These are phyloP conservation scores for Drosophila ananassae DNA, from an alignment of 1,140 invertebrate species.

Conservation along the genomic window DNA sequence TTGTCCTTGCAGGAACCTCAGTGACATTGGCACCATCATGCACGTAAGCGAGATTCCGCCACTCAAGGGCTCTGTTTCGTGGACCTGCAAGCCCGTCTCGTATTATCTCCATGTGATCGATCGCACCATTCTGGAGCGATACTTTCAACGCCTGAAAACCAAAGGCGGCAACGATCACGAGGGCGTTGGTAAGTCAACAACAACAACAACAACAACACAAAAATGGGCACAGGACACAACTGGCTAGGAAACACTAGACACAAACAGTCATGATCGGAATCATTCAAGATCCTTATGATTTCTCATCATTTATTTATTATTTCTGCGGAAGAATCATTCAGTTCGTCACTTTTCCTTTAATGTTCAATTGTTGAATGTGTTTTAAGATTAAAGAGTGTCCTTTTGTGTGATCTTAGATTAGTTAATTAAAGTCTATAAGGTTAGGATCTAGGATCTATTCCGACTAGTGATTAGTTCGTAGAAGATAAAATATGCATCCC, in stretches of 20 bases:
- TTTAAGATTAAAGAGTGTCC: no score
- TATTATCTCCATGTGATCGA: conserved; percentile 99
- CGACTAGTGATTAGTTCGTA: no score
- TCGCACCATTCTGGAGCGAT: conserved; percentile 97
- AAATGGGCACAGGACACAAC: no score
- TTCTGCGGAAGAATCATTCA: no score
- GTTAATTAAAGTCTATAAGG: no score
- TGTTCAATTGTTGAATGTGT: no score
- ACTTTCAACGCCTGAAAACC: conserved; percentile 96
- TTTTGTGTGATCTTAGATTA: no score
- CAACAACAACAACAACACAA: neutral
- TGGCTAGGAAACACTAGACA: conserved; percentile 19
- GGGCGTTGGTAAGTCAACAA: conserved; percentile 74
- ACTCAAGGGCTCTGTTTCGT: conserved; percentile 97
- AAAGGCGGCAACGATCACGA: conserved; percentile 90
- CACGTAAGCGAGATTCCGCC: conserved; percentile 98
- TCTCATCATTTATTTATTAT: no score
- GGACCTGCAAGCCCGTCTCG: conserved; percentile 98
- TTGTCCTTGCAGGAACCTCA: conserved; percentile 85
- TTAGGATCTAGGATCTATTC: no score
- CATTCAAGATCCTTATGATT: neutral
- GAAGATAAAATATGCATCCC: neutral
- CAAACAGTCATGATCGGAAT: conserved; percentile 26
- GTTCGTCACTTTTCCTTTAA: no score
- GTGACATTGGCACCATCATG: conserved; percentile 99